These are phyloP conservation scores for Tringa solitaria DNA, from an alignment of 2,113 vertebrate species.

Conservation along the genomic window DNA sequence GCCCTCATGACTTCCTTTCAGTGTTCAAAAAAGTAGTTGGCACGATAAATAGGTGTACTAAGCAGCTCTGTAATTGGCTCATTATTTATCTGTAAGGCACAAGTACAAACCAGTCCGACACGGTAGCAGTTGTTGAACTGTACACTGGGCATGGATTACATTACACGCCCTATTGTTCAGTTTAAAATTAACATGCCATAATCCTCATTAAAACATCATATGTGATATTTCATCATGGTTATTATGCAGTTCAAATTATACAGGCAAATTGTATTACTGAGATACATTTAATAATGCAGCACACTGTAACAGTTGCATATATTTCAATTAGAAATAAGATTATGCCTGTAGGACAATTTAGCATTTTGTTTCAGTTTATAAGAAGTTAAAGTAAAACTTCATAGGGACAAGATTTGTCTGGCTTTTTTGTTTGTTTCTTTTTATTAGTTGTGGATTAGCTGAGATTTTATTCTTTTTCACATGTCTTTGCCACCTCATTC, in stretches of 20 bases:
- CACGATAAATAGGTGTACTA: not conserved
- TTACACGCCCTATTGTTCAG: constrained; percentile 42
- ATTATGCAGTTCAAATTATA: constrained; percentile 48
- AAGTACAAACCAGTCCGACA: not conserved
- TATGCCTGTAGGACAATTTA: constrained; percentile 1
- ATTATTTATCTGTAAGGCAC: not conserved
- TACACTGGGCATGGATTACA: constrained; percentile 32
- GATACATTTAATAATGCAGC: constrained; percentile 56
- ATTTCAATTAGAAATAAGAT: constrained; percentile 22
- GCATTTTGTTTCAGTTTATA: not conserved
- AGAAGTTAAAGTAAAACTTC: not conserved
- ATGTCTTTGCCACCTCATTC: not conserved
- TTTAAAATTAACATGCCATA: constrained; percentile 60
- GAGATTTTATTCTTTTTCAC: not conserved
- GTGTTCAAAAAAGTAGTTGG: not conserved
- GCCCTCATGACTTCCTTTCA: not conserved
- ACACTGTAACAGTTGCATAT: not conserved
- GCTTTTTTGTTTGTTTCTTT: not conserved
- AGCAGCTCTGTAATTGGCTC: not conserved
- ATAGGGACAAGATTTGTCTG: not conserved
- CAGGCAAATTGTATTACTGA: constrained; percentile 28
- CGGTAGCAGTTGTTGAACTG: constrained; percentile 37
- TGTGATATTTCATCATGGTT: constrained; percentile 59
- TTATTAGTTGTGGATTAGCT: not conserved
- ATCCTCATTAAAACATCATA: constrained; percentile 65